phyloP scores from a whole-genome alignment of 2,888 invertebrate genomes.

The Vanessa cardui region DNA sequence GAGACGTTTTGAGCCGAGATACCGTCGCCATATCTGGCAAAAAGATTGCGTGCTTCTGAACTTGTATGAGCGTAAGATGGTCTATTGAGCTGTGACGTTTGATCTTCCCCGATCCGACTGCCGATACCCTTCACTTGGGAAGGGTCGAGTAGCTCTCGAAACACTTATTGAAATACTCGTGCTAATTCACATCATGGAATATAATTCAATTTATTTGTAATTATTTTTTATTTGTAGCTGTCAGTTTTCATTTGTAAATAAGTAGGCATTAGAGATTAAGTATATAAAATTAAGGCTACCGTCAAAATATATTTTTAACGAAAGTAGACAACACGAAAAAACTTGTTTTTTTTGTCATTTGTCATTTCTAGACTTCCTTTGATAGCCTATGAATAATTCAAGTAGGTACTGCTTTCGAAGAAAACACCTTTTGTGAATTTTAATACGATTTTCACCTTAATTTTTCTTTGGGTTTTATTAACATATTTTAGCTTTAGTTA shows the following conservation, averaged over 20 bases:
- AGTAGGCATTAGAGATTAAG: no score
- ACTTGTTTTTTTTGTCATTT: not conserved
- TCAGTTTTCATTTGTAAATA: not conserved
- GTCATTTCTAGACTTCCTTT: slow-evolving; percentile 6
- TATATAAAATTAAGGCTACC: no score
- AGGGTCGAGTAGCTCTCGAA: slow-evolving; percentile 18
- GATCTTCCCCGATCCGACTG: slow-evolving; percentile 21
- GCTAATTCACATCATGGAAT: slow-evolving; percentile 4
- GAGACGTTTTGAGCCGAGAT: slow-evolving; percentile 20
- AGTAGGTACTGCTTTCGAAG: slow-evolving; percentile 1
- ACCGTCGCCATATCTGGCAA: slow-evolving; percentile 25
- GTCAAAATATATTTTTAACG: no score
- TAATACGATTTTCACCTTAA: slow-evolving; percentile 18
- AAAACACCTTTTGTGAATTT: slow-evolving; percentile 15
- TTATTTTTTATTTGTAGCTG: not conserved
- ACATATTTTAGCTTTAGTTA: not conserved
- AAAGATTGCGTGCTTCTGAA: slow-evolving; percentile 27
- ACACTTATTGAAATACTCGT: slow-evolving; percentile 21
- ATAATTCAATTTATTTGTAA: slow-evolving; percentile 2
- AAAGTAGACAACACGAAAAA: no score
- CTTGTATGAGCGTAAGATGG: slow-evolving; percentile 22
- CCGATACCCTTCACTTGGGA: slow-evolving; percentile 13
- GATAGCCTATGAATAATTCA: slow-evolving; percentile 23
- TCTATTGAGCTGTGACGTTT: slow-evolving; percentile 23
- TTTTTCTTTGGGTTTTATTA: slow-evolving; percentile 5